Evolutionary conservation across 1,140 invertebrate genomes (phyloP).

Genomic region (Drosophila suzukii): DNA sequence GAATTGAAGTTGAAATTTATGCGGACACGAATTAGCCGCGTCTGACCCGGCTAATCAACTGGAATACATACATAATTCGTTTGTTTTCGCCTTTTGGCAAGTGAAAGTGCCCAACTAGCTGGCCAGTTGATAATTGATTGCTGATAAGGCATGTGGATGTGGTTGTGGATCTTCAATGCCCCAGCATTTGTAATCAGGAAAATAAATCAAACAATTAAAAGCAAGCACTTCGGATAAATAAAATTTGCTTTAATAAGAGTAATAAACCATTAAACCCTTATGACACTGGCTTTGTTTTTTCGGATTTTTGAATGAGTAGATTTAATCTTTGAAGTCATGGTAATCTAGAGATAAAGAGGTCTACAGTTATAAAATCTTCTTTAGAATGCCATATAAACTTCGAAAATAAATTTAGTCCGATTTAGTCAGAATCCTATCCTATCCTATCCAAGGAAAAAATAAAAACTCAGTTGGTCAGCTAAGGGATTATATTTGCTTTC

Average conservation of each 20-base stretch:
- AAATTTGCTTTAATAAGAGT: neutral
- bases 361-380: no score
- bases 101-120: constrained; percentile 25
- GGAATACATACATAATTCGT: constrained; percentile 28
- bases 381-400: no score
- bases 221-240: neutral
- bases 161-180: neutral
- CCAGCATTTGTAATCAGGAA: neutral
- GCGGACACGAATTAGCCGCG: constrained; percentile 25
- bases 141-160: constrained; percentile 9
- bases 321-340: no score
- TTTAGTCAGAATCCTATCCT: no score
- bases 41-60: constrained; percentile 27
- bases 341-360: no score
- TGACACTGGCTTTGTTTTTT: no score
- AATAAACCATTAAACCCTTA: neutral
- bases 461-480: no score
- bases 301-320: no score
- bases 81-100: constrained; percentile 36
- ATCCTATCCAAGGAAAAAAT: no score
- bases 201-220: constrained; percentile 1
- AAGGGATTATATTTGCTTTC: no score
- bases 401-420: no score
- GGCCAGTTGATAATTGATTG: neutral
- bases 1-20: constrained; percentile 33